Percentiles rank a stretch among this genome's conserved stretches.
These are phyloP conservation scores for Vidua chalybeata DNA, from an alignment of 2,113 vertebrate genomes.

Conservation along the genomic window DNA sequence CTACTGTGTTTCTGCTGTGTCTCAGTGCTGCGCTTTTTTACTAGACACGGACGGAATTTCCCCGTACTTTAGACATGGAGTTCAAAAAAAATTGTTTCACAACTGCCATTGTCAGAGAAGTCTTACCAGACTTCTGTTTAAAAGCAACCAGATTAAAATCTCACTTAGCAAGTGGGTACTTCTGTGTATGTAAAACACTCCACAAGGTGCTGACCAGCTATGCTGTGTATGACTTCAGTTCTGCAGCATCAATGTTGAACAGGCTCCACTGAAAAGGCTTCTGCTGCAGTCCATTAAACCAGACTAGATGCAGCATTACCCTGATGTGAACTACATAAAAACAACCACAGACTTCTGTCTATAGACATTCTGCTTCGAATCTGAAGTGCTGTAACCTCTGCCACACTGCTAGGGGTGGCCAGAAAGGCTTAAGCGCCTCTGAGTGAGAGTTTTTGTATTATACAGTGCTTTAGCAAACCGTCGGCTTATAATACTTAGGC, in stretches of 20 bases:
- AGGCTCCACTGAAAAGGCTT: not conserved
- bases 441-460: not conserved
- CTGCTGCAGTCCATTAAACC: not conserved
- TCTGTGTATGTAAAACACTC: not conserved
- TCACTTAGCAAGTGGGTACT: not conserved
- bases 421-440: not conserved
- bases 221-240: not conserved
- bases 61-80: rapidly evolving
- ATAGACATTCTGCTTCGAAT: not conserved
- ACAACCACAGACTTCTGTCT: not conserved
- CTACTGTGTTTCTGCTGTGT: not conserved
- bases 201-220: not conserved
- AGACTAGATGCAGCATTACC: not conserved
- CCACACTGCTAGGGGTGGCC: rapidly evolving
- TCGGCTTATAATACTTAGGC: not conserved
- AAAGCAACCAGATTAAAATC: not conserved
- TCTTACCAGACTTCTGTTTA: not conserved
- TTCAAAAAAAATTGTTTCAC: not conserved
- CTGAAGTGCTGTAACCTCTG: not conserved
- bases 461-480: not conserved
- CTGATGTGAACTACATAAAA: not conserved
- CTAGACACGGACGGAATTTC: not conserved
- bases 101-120: not conserved
- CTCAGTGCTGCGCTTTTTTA: not conserved
- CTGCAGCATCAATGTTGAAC: not conserved